Conservation (phyloP, 2,113 vertebrate genomes). For the Micromys minutus region DNA sequence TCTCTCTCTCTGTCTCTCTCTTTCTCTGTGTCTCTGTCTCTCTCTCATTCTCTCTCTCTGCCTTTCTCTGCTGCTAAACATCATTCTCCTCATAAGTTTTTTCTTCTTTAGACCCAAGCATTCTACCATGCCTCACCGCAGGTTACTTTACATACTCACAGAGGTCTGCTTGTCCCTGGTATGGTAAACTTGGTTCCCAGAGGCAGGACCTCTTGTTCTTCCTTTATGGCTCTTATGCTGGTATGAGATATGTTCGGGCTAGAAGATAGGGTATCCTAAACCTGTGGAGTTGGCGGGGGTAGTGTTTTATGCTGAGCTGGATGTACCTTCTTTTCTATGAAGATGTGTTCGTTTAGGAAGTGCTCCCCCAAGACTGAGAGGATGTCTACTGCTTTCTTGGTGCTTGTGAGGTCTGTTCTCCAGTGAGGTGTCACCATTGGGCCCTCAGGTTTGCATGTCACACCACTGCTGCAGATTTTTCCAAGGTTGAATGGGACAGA, state of each 20-base stretch:
- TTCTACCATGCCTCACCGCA: not conserved
- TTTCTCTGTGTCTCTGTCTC: no score
- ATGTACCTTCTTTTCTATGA: not conserved
- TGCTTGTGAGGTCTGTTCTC: not conserved
- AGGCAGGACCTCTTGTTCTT: not conserved
- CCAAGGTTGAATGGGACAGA: not conserved
- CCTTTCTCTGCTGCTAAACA: no score
- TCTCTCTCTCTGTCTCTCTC: no score
- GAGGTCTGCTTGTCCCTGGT: no score
- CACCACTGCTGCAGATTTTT: not conserved
- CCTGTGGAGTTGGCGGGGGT: no score
- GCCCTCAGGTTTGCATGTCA: no score
- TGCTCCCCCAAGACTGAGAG: not conserved
- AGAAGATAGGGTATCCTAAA: no score
- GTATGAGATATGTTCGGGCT: no score
- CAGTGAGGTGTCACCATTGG: accelerated
- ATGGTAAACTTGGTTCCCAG: no score
- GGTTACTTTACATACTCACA: accelerated
- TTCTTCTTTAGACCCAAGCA: no score
- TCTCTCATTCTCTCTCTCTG: no score
- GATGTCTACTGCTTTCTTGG: not conserved
- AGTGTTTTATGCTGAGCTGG: not conserved
- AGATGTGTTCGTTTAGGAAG: not conserved
- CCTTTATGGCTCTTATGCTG: not conserved
- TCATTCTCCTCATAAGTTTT: accelerated